These are phyloP conservation scores for Sinosuthora webbiana DNA, from an alignment of 2,113 vertebrate species.

Conservation along the genomic window DNA sequence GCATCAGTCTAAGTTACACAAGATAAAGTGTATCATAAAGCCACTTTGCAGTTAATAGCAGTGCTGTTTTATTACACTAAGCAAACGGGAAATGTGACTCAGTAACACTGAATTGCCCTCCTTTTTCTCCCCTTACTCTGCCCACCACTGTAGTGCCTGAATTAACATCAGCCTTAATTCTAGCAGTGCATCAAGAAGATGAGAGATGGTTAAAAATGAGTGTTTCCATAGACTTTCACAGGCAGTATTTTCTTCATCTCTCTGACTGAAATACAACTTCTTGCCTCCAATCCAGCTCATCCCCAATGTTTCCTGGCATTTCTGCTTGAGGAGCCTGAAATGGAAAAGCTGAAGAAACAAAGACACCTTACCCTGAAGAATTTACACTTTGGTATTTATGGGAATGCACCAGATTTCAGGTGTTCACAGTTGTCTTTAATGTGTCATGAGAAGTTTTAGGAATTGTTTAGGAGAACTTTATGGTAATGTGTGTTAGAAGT, in stretches of 20 bases:
- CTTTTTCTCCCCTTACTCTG: not conserved
- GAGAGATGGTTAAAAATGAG: not conserved
- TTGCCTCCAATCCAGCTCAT: not conserved
- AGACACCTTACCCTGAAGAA: not conserved
- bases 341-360: not conserved
- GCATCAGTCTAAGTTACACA: not conserved
- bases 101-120: not conserved
- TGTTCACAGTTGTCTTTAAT: not conserved
- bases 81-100: not conserved
- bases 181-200: not conserved
- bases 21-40: not conserved
- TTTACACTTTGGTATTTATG: not conserved
- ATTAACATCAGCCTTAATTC: not conserved
- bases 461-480: not conserved
- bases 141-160: not conserved
- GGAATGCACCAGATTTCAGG: not conserved
- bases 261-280: not conserved
- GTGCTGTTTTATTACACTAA: not conserved
- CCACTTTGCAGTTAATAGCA: not conserved
- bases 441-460: not conserved
- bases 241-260: not conserved
- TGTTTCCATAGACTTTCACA: not conserved
- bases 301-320: not conserved
- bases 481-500: fast-evolving
- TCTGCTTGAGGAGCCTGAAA: not conserved